Percentiles rank a stretch among this genome's conserved stretches.
Evolutionary conservation across 2,113 vertebrate genomes (phyloP).

Genomic region (Oryctolagus cuniculus): DNA sequence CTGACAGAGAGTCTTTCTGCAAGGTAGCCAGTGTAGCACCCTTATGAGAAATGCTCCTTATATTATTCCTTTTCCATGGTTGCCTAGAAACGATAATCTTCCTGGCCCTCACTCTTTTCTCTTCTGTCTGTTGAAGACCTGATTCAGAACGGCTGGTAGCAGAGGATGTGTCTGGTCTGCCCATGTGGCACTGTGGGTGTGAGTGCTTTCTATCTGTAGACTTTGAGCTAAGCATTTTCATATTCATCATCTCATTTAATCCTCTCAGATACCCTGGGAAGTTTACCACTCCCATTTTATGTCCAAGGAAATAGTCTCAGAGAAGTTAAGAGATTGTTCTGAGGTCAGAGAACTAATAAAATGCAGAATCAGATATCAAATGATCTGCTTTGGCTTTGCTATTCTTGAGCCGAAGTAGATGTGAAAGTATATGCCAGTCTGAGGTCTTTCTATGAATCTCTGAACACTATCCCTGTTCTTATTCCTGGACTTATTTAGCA

Average conservation of each 20-base stretch:
- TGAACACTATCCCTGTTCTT: not conserved
- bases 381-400: not conserved
- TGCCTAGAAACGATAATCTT: conserved; percentile 74
- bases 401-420: not conserved
- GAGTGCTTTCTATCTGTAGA: not conserved
- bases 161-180: not conserved
- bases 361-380: not conserved
- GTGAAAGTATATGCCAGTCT: not conserved
- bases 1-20: conserved; percentile 53
- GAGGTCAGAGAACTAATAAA: not conserved
- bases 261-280: not conserved
- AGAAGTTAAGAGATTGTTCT: not conserved
- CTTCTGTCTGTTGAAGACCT: not conserved
- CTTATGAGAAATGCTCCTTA: conserved; percentile 66
- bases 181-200: not conserved
- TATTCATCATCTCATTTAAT: not conserved
- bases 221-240: not conserved
- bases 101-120: conserved; percentile 36
- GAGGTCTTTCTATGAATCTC: not conserved
- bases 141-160: not conserved
- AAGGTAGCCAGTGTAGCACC: conserved; percentile 42
- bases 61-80: conserved; percentile 64
- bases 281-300: not conserved
- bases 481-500: not conserved
- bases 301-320: not conserved